phyloP scores from a whole-genome alignment of 2,113 vertebrate species.

The Urocolius indicus region DNA sequence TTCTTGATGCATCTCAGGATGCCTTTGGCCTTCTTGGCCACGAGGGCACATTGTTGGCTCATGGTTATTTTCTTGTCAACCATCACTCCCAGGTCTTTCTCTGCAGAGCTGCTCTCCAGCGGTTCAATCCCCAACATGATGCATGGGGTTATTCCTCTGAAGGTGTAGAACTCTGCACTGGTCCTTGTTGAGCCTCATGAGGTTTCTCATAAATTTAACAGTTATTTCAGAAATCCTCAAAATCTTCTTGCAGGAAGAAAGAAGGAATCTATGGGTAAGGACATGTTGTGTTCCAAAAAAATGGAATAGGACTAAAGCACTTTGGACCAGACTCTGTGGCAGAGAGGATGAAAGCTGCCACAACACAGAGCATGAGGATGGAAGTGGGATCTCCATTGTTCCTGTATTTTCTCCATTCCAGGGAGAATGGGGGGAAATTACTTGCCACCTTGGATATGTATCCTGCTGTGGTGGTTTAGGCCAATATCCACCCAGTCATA shows the following conservation, averaged over 20 bases:
- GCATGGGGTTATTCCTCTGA: no score
- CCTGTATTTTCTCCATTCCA: rapidly evolving
- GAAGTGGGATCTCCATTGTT: neutral
- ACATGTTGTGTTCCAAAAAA: neutral
- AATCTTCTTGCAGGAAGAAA: neutral
- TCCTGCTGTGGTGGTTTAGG: no score
- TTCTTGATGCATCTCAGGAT: no score
- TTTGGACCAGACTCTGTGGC: rapidly evolving
- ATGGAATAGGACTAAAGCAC: neutral
- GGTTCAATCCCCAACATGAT: no score
- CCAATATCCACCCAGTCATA: no score
- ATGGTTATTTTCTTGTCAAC: no score
- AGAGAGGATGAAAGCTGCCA: neutral
- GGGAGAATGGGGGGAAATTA: rapidly evolving
- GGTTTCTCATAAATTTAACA: neutral
- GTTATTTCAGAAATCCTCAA: neutral
- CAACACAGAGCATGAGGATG: rapidly evolving
- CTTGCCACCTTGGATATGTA: rapidly evolving
- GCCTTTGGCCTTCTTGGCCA: no score
- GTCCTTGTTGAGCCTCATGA: no score
- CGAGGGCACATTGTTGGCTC: no score
- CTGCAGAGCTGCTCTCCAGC: no score
- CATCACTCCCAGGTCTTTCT: no score
- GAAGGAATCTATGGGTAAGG: neutral
- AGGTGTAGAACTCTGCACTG: no score